Evolutionary conservation across 2,113 vertebrate genomes (phyloP).

Genomic region (Gallinago jamesoni): DNA sequence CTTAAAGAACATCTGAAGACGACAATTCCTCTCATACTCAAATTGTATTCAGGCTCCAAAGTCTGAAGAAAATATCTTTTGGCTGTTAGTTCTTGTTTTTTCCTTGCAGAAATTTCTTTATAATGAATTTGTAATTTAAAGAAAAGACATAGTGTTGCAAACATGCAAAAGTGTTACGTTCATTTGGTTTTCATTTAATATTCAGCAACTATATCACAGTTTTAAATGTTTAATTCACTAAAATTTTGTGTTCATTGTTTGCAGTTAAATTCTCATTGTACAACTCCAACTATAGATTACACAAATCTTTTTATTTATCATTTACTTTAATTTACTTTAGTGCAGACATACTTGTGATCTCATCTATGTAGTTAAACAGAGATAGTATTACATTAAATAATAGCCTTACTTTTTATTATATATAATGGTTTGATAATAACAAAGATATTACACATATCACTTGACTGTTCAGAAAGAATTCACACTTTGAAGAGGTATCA

Average conservation of each 20-base stretch:
- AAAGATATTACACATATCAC: background rate
- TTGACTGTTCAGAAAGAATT: background rate
- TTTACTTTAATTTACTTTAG: background rate
- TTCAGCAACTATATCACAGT: background rate
- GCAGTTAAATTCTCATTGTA: background rate
- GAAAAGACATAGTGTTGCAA: background rate
- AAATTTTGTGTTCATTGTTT: background rate
- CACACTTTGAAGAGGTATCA: background rate
- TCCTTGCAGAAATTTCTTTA: constrained; percentile 17
- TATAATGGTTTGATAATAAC: background rate
- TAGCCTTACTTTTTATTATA: background rate
- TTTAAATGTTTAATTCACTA: background rate
- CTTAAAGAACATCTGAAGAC: constrained; percentile 36
- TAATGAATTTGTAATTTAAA: background rate
- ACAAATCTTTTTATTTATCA: background rate
- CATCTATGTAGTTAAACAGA: background rate
- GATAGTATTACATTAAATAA: background rate
- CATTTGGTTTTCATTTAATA: background rate
- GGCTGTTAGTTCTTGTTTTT: background rate
- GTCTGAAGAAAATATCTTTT: constrained; percentile 36
- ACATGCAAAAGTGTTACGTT: background rate
- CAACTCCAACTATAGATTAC: background rate
- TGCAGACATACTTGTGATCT: background rate
- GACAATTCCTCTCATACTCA: background rate
- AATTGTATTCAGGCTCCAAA: constrained; percentile 22